Evolutionary conservation across 2,797 vertebrate genomes (phyloP).

Genomic region (Molossus alvarezi): DNA sequence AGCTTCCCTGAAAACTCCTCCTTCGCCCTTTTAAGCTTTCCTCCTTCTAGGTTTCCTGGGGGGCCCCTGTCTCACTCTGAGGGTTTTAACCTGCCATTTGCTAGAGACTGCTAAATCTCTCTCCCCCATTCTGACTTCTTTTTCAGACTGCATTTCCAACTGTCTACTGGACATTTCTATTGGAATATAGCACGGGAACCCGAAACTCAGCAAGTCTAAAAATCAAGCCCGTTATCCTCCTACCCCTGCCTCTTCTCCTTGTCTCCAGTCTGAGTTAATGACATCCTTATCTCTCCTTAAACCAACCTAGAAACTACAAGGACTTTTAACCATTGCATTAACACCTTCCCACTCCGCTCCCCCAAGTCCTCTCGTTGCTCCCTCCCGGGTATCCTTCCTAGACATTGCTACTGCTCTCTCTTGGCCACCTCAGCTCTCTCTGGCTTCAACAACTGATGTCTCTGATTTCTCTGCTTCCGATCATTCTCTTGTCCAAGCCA

Average conservation of each 20-base stretch:
- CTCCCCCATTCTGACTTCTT: not conserved
- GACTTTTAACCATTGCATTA: not conserved
- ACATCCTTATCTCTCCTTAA: not conserved
- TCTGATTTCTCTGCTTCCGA: not conserved
- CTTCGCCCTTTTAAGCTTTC: not conserved
- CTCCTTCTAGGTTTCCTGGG: not conserved
- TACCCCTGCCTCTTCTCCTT: not conserved
- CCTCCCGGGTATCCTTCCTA: not conserved
- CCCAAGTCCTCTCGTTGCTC: not conserved
- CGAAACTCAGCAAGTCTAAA: constrained; percentile 13
- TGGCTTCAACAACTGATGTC: not conserved
- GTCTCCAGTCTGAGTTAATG: not conserved
- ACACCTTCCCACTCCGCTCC: not conserved
- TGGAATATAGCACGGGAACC: not conserved
- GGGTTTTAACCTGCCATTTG: not conserved
- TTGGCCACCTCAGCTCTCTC: not conserved
- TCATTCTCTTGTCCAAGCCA: constrained; percentile 8
- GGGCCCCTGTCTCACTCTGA: not conserved
- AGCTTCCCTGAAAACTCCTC: not conserved
- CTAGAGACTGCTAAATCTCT: not conserved
- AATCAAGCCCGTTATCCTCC: not conserved
- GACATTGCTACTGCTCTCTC: too few species aligned
- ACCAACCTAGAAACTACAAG: constrained; percentile 12
- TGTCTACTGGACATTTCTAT: not conserved
- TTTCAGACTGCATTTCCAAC: constrained; percentile 14